Evolutionary conservation across 2,888 invertebrate genomes (phyloP).

Genomic region (Boloria euphrosyne): DNA sequence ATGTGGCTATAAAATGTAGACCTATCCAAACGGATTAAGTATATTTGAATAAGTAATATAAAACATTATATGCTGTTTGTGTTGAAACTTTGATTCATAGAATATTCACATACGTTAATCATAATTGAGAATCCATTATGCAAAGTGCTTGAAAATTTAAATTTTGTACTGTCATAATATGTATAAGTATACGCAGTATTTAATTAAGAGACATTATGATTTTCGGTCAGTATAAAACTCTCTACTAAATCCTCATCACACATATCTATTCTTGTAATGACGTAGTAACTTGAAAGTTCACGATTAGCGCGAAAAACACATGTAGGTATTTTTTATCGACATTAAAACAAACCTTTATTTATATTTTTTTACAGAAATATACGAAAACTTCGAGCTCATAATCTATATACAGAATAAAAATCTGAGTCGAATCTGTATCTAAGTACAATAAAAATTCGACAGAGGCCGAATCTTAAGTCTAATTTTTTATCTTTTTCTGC

Average conservation of each 20-base stretch:
- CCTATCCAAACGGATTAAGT: slow-evolving; percentile 32
- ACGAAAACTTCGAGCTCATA: no score
- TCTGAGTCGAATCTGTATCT: no score
- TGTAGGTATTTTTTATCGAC: not conserved
- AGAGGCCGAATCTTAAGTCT: no score
- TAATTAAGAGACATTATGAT: not conserved
- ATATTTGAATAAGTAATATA: slow-evolving; percentile 33
- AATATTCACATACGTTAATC: slow-evolving; percentile 21
- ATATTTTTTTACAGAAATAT: no score
- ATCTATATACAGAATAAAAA: no score
- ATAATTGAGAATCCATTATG: slow-evolving; percentile 19
- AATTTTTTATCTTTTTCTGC: no score
- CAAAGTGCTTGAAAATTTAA: slow-evolving; percentile 15
- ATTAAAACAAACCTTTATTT: not conserved
- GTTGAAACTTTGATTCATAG: slow-evolving; percentile 11
- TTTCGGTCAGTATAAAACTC: no score
- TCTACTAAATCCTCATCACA: not conserved
- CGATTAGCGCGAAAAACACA: not conserved
- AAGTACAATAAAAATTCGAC: no score
- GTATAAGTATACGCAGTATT: not conserved
- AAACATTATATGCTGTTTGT: slow-evolving; percentile 16
- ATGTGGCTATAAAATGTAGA: slow-evolving; percentile 40
- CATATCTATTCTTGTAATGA: slow-evolving; percentile 1
- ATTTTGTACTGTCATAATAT: not conserved
- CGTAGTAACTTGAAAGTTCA: not conserved